phyloP scores from a whole-genome alignment of 2,888 invertebrate genomes.

The Drosophila pseudotalamancana region DNA sequence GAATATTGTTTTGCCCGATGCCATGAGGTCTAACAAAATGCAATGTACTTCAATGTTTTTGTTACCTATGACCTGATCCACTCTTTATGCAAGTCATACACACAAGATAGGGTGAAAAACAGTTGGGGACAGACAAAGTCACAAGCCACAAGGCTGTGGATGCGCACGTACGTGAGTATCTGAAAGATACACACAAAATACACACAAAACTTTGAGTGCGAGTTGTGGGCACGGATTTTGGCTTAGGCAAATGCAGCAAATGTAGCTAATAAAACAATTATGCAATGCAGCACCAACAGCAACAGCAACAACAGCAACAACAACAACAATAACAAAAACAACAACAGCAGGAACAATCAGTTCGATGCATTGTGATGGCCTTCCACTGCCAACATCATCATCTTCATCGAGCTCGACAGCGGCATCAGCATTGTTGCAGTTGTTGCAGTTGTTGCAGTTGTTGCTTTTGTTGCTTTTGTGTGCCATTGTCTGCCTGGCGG shows the following conservation, averaged over 20 bases:
- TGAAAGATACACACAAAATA: constrained; percentile 63
- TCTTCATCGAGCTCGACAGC: constrained; percentile 41
- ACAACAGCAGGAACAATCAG: constrained; percentile 1
- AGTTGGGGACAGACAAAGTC: constrained; percentile 52
- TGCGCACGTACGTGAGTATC: constrained; percentile 55
- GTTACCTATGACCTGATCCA: constrained; percentile 47
- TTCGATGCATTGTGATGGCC: constrained; percentile 21
- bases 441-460: too few relatives aligned
- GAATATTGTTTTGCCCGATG: constrained; percentile 28
- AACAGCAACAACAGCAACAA: constrained; percentile 24
- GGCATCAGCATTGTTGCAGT: constrained; percentile 54
- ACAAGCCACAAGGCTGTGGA: constrained; percentile 39
- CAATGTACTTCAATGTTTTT: constrained; percentile 29
- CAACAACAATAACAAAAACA: constrained; percentile 11
- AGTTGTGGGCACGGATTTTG: constrained; percentile 55
- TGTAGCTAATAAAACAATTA: constrained; percentile 75
- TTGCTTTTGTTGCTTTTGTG: constrained; percentile 52
- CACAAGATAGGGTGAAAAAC: constrained; percentile 3
- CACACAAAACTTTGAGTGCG: constrained; percentile 8
- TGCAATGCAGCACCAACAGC: constrained; percentile 52
- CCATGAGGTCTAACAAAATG: constrained; percentile 31
- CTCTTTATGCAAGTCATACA: constrained; percentile 33
- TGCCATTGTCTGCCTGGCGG: constrained; percentile 69
- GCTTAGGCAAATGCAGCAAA: constrained; percentile 71
- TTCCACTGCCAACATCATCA: constrained; percentile 41